Base-by-base conservation (phyloP, 2,888 invertebrate genomes). In the Thumatha senex region DNA sequence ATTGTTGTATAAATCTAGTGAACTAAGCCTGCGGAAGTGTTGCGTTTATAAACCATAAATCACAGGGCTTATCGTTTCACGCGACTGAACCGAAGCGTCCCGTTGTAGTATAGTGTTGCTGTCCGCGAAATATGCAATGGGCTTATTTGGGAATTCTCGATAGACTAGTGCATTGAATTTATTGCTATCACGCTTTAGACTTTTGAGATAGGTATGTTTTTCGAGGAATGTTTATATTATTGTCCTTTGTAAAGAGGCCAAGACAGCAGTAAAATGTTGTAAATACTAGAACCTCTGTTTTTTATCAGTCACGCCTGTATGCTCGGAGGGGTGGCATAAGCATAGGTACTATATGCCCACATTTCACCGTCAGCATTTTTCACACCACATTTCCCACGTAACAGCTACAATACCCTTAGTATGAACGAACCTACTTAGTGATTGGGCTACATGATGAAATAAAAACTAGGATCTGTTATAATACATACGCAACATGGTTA, bases 41-140 rank as follows among this genome's bases (percentile, higher is more conserved):
- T 79, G 79, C 80, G 79, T 83, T 87, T 82, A 83, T 82, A 82
- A 78, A 76, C 78, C 83, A 82, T 88, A 88, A 88, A 88, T 88
- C 86, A 87, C 78, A 62, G 57, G 72, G 84, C 84, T 88, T 88
- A 88, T 87, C 88, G 82, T 77, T 76, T 75, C 72, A 76, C 74
- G 74, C 78, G 77, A 74, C 79, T 54, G 63, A 51, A 74, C 79
- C 56, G 63, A 51, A 47, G 56, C 54, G 61, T 50, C 55, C 60
- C 54, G 61, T 61, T 56, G 61, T 51, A 53, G 56, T 66, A 72
- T 64, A 70, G 72, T 67, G 65, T 61, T 64, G 63, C 70, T 71
- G 74, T 67, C 76, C 78, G 71, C 78, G 69, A 80, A 82, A 84
- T 82, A 80, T 82, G 80, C 84, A 78, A 74, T 76, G 72, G 74